These are phyloP conservation scores for Amphimallon solstitiale DNA, from an alignment of 2,888 invertebrate species.

Conservation along the genomic window DNA sequence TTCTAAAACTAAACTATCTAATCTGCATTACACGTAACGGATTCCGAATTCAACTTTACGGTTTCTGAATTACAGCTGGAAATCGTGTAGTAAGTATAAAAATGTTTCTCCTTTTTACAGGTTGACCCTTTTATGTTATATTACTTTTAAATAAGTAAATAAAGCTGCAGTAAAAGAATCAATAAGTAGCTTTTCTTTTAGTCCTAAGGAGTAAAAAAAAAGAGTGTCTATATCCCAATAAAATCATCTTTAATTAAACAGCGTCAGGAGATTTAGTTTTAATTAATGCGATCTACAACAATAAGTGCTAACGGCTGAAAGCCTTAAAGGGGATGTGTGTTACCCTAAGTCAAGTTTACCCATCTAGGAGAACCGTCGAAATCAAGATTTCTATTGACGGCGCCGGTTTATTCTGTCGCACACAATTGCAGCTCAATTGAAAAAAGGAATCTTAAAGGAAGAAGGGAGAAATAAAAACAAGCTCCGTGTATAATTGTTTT, in stretches of 20 bases:
- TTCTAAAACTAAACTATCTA: too few species aligned
- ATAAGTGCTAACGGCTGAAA: background rate
- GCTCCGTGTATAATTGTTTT: constrained; percentile 53
- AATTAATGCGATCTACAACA: background rate
- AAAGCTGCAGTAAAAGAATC: too few species aligned
- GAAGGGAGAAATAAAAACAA: constrained; percentile 48
- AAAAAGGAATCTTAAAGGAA: constrained; percentile 25
- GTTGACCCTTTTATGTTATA: too few species aligned
- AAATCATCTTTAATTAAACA: background rate
- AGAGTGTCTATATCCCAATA: too few species aligned
- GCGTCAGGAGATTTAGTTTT: background rate
- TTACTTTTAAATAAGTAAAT: too few species aligned
- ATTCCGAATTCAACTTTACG: too few species aligned
- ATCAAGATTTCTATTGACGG: constrained; percentile 23
- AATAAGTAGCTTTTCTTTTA: too few species aligned
- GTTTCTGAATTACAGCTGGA: too few species aligned
- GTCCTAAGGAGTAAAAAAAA: too few species aligned
- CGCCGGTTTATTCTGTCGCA: constrained; percentile 1
- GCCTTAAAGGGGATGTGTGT: background rate
- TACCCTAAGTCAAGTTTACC: constrained; percentile 6
- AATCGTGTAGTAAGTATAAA: too few species aligned
- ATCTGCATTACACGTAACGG: too few species aligned
- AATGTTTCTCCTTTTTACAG: too few species aligned
- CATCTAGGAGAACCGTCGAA: background rate
- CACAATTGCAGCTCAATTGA: constrained; percentile 8